phyloP scores from a whole-genome alignment of 2,113 vertebrate species.

The Camelus dromedarius region DNA sequence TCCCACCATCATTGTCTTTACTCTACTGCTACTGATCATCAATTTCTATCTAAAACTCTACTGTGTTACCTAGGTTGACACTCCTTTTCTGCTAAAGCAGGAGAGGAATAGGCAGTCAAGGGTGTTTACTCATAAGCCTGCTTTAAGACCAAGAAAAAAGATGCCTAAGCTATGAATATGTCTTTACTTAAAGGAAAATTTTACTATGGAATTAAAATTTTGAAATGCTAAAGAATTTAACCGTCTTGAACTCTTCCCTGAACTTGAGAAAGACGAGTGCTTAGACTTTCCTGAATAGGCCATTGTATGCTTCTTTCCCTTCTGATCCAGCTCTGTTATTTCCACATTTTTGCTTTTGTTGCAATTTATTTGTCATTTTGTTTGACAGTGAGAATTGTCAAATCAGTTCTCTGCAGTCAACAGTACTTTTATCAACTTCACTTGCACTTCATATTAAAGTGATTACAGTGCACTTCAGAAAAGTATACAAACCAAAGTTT shows the following conservation, averaged over 20 bases:
- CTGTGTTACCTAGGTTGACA: fast-evolving
- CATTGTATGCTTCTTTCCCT: not conserved
- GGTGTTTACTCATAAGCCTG: not conserved
- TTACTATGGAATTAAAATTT: not conserved
- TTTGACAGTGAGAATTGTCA: not conserved
- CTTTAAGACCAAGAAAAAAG: not conserved
- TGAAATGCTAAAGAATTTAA: not conserved
- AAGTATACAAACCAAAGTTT: not conserved
- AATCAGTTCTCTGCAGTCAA: not conserved
- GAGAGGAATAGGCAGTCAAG: not conserved
- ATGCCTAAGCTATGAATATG: not conserved
- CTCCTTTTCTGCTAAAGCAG: not conserved
- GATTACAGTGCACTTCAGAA: not conserved
- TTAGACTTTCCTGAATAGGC: not conserved
- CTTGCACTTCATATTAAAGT: constrained; percentile 4
- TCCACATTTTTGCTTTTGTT: not conserved
- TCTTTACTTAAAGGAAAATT: not conserved
- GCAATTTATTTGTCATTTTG: not conserved
- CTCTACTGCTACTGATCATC: not conserved
- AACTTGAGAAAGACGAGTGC: not conserved
- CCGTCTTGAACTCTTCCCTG: not conserved
- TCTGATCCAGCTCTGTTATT: not conserved
- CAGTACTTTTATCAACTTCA: constrained; percentile 23
- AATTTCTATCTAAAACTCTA: not conserved
- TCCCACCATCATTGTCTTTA: not conserved